These are phyloP conservation scores for Atherinosoma microstoma DNA, from an alignment of 2,797 vertebrate species.

Conservation along the genomic window DNA sequence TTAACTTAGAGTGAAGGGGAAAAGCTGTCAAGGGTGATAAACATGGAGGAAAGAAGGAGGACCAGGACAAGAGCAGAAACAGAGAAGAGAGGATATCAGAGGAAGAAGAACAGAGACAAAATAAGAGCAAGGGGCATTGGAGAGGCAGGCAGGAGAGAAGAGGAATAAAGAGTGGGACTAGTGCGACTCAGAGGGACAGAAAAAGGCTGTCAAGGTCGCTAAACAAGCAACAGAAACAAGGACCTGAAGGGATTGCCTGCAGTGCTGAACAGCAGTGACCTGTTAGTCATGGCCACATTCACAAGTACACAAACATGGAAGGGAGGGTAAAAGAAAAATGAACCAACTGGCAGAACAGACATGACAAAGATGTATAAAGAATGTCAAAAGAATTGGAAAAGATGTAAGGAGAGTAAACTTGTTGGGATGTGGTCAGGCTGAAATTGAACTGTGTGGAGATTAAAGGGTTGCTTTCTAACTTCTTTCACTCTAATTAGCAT, in stretches of 20 bases:
- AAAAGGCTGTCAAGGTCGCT: constrained; percentile 79
- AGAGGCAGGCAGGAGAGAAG: constrained; percentile 40
- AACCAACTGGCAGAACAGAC: constrained; percentile 46
- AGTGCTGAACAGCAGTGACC: constrained; percentile 74
- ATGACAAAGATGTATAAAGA: constrained; percentile 50
- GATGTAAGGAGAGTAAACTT: constrained; percentile 1
- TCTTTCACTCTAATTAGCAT: neutral
- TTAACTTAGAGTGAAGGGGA: constrained; percentile 60
- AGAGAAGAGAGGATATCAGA: constrained; percentile 61
- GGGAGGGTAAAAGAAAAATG: constrained; percentile 46
- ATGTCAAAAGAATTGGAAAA: constrained; percentile 24
- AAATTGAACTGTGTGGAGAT: neutral
- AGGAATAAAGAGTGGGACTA: constrained; percentile 44
- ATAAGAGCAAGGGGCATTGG: constrained; percentile 41
- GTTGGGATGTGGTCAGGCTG: constrained; percentile 5
- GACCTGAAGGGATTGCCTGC: constrained; percentile 79
- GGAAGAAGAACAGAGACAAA: constrained; percentile 35
- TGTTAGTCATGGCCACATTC: constrained; percentile 78
- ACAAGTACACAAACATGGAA: constrained; percentile 56
- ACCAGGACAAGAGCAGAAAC: constrained; percentile 42
- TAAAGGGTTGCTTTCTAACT: neutral
- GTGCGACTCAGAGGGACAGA: constrained; percentile 68
- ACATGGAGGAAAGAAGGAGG: constrained; percentile 58
- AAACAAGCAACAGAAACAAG: constrained; percentile 75
- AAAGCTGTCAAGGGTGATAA: constrained; percentile 65